Conservation (phyloP, 2,888 invertebrate species). For the Drosophila cyrtoloma region DNA sequence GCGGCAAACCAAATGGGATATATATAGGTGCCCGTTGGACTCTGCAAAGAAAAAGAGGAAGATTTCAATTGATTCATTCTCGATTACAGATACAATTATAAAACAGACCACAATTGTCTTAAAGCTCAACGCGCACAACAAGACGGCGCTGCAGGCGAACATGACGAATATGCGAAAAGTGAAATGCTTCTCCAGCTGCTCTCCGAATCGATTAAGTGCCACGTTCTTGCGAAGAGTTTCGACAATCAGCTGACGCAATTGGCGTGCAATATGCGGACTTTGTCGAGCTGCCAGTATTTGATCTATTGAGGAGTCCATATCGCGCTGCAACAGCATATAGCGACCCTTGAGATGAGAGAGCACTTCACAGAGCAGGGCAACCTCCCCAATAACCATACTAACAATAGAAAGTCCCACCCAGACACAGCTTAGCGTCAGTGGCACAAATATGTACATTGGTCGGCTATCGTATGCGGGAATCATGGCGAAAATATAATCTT, state of each 20-base stretch:
- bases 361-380: conserved; percentile 62
- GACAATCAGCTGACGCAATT: conserved; percentile 58
- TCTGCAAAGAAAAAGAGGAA: conserved; percentile 47
- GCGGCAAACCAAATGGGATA: conserved; percentile 72
- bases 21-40: conserved; percentile 60
- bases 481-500: conserved; percentile 64
- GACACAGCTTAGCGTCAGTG: conserved; percentile 53
- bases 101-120: conserved; percentile 71
- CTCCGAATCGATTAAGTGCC: conserved; percentile 66
- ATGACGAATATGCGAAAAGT: conserved; percentile 75
- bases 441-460: conserved; percentile 56
- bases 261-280: conserved; percentile 41
- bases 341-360: conserved; percentile 76
- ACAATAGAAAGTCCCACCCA: conserved; percentile 67
- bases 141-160: conserved; percentile 70
- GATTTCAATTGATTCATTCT: neutral
- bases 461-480: conserved; percentile 52
- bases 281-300: conserved; percentile 43
- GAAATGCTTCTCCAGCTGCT: conserved; percentile 67
- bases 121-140: conserved; percentile 75
- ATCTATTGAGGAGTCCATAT: conserved; percentile 49
- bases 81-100: neutral
- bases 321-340: conserved; percentile 66
- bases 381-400: conserved; percentile 72
- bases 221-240: conserved; percentile 57